These are phyloP conservation scores for Nephrotoma appendiculata DNA, from an alignment of 2,888 invertebrate genomes.

Conservation along the genomic window DNA sequence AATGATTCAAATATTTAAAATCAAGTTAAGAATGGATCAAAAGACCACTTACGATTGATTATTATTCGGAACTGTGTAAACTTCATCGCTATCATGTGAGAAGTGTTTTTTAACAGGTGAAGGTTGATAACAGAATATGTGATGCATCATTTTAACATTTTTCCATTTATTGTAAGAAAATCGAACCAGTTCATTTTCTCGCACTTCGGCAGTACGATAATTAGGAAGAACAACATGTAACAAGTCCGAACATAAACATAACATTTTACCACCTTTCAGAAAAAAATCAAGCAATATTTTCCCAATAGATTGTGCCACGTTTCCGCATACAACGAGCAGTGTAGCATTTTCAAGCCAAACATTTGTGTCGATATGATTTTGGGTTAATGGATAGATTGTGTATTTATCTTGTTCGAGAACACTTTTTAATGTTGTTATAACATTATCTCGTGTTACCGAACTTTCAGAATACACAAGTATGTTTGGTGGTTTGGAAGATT, in stretches of 20 bases:
- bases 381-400: constrained; percentile 45
- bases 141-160: constrained; percentile 72
- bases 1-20: background rate
- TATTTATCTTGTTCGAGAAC: constrained; percentile 61
- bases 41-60: constrained; percentile 30
- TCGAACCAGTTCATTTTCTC: constrained; percentile 69
- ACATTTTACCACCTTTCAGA: constrained; percentile 55
- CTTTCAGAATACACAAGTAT: constrained; percentile 72
- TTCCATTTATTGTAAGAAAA: constrained; percentile 76
- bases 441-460: constrained; percentile 54
- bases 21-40: background rate
- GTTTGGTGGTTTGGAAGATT: constrained; percentile 55
- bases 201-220: constrained; percentile 72
- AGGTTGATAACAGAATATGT: constrained; percentile 77
- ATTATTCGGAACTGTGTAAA: constrained; percentile 31
- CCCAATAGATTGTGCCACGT: constrained; percentile 48
- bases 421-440: constrained; percentile 50
- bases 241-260: constrained; percentile 69
- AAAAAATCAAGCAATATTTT: constrained; percentile 55
- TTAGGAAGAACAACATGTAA: constrained; percentile 62
- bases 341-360: constrained; percentile 43
- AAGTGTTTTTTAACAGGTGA: constrained; percentile 71
- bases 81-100: constrained; percentile 57
- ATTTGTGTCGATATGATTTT: constrained; percentile 24
- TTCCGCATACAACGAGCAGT: constrained; percentile 64